Evolutionary conservation across 2,888 invertebrate genomes (phyloP).

Genomic region (Trissoscelio sp.): DNA sequence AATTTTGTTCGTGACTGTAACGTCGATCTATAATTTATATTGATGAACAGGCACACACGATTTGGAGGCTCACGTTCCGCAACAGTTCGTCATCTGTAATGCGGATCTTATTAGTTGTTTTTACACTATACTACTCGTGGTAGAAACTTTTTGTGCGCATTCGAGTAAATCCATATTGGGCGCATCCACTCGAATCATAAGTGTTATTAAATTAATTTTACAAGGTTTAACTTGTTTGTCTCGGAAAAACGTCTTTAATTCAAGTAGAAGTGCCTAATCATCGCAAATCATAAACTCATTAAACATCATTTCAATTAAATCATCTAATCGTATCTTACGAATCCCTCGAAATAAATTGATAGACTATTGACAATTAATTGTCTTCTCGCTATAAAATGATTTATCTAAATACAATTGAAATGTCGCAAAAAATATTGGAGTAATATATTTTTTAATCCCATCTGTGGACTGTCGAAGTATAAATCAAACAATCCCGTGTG

Average conservation of each 20-base stretch:
- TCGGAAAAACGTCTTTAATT: not conserved
- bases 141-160: slow-evolving; percentile 20
- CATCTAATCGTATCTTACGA: no score
- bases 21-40: slow-evolving; percentile 30
- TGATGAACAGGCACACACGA: slow-evolving; percentile 21
- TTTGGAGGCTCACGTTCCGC: slow-evolving; percentile 29
- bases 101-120: slow-evolving; percentile 42
- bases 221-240: slow-evolving; percentile 2
- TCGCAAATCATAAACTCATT: no score
- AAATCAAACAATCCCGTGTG: slow-evolving; percentile 1
- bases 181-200: slow-evolving; percentile 23
- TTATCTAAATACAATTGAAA: slow-evolving; percentile 1
- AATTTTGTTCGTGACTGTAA: slow-evolving; percentile 4
- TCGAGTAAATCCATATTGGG: slow-evolving; percentile 25
- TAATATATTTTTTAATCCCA: slow-evolving; percentile 18
- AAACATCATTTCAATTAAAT: no score
- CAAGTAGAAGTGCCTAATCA: not conserved
- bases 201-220: slow-evolving; percentile 49
- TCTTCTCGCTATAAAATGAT: not conserved
- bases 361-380: not conserved
- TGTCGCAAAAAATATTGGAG: not conserved
- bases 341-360: no score
- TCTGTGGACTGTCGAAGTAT: not conserved
- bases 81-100: slow-evolving; percentile 38
- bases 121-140: slow-evolving; percentile 12